Conservation (phyloP, 2,113 vertebrate genomes). For the Hystrix brachyura region DNA sequence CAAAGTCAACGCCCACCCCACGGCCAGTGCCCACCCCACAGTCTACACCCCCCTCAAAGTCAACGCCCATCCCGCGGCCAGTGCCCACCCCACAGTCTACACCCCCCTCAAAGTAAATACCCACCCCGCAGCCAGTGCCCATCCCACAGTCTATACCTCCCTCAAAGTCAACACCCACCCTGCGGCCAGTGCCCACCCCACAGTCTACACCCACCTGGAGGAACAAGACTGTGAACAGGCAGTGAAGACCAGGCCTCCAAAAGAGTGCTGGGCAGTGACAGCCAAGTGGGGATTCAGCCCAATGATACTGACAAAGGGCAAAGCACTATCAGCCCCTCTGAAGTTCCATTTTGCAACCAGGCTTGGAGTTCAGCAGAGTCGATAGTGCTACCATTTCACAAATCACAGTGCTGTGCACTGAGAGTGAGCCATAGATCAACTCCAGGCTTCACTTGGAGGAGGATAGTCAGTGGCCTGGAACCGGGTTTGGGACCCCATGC, state of each 20-base stretch:
- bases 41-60: rapidly evolving
- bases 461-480: conserved; percentile 73
- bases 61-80: rapidly evolving
- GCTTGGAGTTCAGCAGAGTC: conserved; percentile 92
- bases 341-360: conserved; percentile 85
- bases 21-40: background rate
- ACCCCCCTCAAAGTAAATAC: rapidly evolving
- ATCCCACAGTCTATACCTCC: no score
- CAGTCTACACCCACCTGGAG: no score
- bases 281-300: conserved; percentile 79
- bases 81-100: no score
- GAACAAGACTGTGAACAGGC: background rate
- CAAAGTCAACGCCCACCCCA: rapidly evolving
- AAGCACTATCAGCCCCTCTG: conserved; percentile 84
- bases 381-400: conserved; percentile 93
- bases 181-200: background rate
- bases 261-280: conserved; percentile 80
- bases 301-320: conserved; percentile 86
- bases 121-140: rapidly evolving
- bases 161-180: background rate
- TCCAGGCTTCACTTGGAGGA: conserved; percentile 73
- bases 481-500: background rate
- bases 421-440: conserved; percentile 91
- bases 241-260: background rate
- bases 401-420: conserved; percentile 91